Conservation (phyloP, 2,113 vertebrate species). For the Nannospalax galili region DNA sequence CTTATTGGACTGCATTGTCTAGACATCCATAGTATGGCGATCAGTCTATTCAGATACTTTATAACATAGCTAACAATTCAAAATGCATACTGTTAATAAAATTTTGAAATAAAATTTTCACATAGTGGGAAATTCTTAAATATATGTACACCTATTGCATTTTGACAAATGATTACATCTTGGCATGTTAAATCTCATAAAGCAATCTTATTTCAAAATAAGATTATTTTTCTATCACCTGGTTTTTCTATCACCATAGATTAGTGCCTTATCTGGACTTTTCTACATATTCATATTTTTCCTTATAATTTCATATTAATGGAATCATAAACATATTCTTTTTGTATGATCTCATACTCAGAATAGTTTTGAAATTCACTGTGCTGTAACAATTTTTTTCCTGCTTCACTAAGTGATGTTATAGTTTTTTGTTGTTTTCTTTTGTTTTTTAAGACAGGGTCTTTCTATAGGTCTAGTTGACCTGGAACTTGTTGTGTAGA, state of each 20-base stretch:
- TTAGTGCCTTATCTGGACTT: background rate
- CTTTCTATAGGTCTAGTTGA: no score
- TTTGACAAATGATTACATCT: background rate
- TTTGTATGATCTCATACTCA: background rate
- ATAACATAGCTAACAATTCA: background rate
- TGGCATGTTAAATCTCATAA: background rate
- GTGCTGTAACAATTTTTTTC: background rate
- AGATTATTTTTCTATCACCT: background rate
- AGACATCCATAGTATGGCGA: background rate
- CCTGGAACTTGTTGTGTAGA: no score
- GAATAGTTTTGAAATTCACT: background rate
- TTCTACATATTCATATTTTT: conserved; percentile 1
- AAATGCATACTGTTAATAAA: background rate
- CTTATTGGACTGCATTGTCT: background rate
- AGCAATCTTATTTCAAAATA: background rate
- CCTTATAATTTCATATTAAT: background rate
- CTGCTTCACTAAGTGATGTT: background rate
- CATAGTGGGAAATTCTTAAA: background rate
- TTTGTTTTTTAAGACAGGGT: no score
- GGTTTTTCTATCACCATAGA: background rate
- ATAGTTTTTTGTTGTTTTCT: no score
- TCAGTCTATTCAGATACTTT: background rate
- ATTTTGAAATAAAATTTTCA: conserved; percentile 38
- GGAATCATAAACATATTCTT: background rate
- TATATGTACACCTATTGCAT: background rate